Percentiles rank a stretch among this genome's conserved stretches.
Evolutionary conservation across 2,888 invertebrate genomes (phyloP).

Genomic region (Amphipyra berbera): DNA sequence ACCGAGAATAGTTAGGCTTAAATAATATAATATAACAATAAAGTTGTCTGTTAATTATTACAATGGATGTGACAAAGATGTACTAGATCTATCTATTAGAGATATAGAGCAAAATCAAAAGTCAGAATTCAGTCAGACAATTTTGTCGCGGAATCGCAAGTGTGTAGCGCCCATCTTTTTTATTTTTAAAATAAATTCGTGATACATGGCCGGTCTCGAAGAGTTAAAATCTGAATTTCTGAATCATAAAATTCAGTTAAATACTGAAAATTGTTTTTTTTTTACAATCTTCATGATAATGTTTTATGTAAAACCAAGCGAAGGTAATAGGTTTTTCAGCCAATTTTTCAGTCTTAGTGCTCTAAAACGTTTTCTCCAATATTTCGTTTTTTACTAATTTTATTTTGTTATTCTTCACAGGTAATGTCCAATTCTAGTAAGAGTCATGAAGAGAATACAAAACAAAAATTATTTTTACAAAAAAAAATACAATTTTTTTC

Average conservation of each 20-base stretch:
- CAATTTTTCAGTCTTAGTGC: slow-evolving; percentile 88
- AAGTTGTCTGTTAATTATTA: no score
- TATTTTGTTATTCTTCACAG: slow-evolving; percentile 63
- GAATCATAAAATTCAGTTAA: slow-evolving; percentile 35
- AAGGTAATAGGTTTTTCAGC: slow-evolving; percentile 77
- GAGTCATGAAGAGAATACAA: background rate
- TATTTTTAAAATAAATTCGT: slow-evolving; percentile 60
- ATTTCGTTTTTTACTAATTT: slow-evolving; percentile 61
- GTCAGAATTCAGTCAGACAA: background rate
- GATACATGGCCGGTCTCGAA: slow-evolving; percentile 56
- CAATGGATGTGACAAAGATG: no score
- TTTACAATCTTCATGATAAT: slow-evolving; percentile 22
- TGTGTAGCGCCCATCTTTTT: slow-evolving; percentile 19
- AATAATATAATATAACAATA: no score
- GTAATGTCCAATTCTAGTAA: slow-evolving; percentile 70
- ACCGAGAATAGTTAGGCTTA: no score
- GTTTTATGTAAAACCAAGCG: slow-evolving; percentile 57
- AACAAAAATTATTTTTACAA: no score
- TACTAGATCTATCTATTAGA: no score
- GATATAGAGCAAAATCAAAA: no score
- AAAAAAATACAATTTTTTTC: background rate
- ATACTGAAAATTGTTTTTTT: slow-evolving; percentile 19
- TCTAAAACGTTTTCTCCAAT: slow-evolving; percentile 79
- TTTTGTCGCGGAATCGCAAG: slow-evolving; percentile 40
- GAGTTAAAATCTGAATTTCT: slow-evolving; percentile 33